Conservation (phyloP, 1,140 invertebrate species). For the Drosophila pectinifera region DNA sequence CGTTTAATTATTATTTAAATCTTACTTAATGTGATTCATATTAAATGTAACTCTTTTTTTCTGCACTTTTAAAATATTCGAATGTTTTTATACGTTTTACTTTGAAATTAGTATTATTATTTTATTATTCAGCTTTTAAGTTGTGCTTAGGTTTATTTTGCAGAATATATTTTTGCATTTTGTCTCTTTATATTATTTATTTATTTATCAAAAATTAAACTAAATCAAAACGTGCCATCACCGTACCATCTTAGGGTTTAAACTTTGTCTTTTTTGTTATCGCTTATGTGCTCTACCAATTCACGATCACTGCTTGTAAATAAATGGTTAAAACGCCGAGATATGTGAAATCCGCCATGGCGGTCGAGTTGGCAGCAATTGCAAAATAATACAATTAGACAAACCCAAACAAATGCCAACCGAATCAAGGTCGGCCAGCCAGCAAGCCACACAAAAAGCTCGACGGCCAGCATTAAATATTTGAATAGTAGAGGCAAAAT, state of each 20-base stretch:
- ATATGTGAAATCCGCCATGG: slow-evolving; percentile 47
- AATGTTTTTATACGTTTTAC: too few relatives aligned
- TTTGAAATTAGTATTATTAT: too few relatives aligned
- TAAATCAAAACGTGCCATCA: not conserved
- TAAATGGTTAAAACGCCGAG: slow-evolving; percentile 49
- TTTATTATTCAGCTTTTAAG: not conserved
- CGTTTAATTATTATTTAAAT: too few relatives aligned
- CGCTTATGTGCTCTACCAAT: slow-evolving; percentile 46
- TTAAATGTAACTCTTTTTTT: too few relatives aligned
- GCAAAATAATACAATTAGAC: slow-evolving; percentile 74
- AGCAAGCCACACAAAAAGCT: slow-evolving; percentile 32
- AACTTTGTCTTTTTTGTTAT: slow-evolving; percentile 17
- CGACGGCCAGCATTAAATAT: slow-evolving; percentile 32
- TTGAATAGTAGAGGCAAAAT: slow-evolving; percentile 17
- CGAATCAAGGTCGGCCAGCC: slow-evolving; percentile 47
- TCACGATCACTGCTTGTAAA: slow-evolving; percentile 51
- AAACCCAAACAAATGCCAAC: slow-evolving; percentile 57
- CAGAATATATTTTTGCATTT: not conserved
- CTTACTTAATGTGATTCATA: too few relatives aligned
- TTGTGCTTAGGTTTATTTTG: not conserved
- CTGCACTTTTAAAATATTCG: too few relatives aligned
- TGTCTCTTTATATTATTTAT: too few relatives aligned
- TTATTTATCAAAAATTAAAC: not conserved
- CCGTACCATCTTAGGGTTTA: not conserved
- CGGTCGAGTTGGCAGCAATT: slow-evolving; percentile 60